A percentile compares a stretch with the other conserved stretches of the same genome.
phyloP scores from a whole-genome alignment of 1,140 invertebrate species.

The Pseudomyrmex dendroicus region DNA sequence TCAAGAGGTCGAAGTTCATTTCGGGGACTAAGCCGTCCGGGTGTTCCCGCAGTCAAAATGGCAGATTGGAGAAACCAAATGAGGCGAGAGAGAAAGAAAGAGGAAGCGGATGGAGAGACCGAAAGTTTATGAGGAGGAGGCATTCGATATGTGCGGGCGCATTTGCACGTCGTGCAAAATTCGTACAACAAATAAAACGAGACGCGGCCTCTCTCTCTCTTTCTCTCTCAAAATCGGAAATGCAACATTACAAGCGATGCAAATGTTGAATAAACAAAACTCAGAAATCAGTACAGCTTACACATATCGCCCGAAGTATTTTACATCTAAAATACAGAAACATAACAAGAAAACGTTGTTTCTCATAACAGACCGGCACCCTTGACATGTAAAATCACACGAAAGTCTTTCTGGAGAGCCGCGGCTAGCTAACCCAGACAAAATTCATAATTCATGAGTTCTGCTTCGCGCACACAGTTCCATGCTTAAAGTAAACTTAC shows the following conservation, averaged over 20 bases:
- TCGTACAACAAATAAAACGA: neutral
- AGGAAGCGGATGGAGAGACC: neutral
- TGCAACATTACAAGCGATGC: neutral
- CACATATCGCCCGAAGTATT: neutral
- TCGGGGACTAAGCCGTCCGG: constrained; percentile 37
- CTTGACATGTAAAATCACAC: neutral
- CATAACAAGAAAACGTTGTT: neutral
- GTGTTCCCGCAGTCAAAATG: constrained; percentile 17
- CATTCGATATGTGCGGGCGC: neutral
- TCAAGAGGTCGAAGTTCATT: constrained; percentile 70
- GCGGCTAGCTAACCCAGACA: neutral
- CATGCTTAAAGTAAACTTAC: constrained; percentile 6
- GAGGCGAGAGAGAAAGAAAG: neutral
- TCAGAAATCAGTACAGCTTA: neutral
- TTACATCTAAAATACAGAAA: neutral
- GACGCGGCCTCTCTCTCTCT: neutral
- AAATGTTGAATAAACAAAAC: neutral
- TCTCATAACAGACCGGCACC: neutral
- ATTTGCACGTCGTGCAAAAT: neutral
- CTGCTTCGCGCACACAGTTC: constrained; percentile 5
- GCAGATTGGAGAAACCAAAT: constrained; percentile 37
- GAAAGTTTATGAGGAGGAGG: neutral
- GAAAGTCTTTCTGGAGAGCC: neutral
- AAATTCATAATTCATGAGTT: constrained; percentile 19
- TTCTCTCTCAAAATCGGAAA: neutral